phyloP scores from a whole-genome alignment of 2,797 vertebrate genomes.

The Remorina albescens region DNA sequence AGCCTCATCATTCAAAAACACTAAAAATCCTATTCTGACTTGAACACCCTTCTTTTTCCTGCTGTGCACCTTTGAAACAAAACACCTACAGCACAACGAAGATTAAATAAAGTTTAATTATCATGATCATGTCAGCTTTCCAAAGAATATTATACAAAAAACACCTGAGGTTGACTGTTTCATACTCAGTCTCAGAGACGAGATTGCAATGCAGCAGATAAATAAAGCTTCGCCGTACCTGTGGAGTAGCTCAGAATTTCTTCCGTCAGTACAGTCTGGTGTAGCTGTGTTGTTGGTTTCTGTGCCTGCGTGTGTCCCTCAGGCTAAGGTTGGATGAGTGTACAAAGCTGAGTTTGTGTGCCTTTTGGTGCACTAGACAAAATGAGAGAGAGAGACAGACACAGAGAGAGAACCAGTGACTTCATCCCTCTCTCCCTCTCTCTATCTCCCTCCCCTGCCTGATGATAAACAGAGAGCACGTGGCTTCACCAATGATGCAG shows the following conservation, averaged over 20 bases:
- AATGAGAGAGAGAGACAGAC: constrained; percentile 59
- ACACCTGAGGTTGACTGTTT: background rate
- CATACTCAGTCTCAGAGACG: background rate
- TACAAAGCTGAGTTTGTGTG: constrained; percentile 49
- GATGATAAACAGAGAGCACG: constrained; percentile 87
- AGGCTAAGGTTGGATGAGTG: constrained; percentile 50
- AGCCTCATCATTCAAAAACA: constrained; percentile 59
- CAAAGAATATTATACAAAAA: constrained; percentile 11
- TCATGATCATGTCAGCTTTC: background rate
- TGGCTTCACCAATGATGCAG: constrained; percentile 82
- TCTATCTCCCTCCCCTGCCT: constrained; percentile 66
- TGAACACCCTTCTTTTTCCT: constrained; percentile 39
- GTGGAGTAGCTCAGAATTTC: constrained; percentile 53
- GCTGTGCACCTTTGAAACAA: constrained; percentile 26
- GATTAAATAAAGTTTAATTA: constrained; percentile 8
- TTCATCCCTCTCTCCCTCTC: constrained; percentile 26
- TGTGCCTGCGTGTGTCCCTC: constrained; percentile 40
- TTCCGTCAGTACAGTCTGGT: constrained; percentile 36
- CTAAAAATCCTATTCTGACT: constrained; percentile 56
- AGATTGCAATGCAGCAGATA: background rate
- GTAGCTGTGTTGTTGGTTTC: constrained; percentile 20
- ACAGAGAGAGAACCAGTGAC: constrained; percentile 26
- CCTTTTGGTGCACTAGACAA: constrained; percentile 55
- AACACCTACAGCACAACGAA: constrained; percentile 11
- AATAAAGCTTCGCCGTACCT: constrained; percentile 73